A percentile compares a stretch with the other conserved stretches of the same genome.
These are phyloP conservation scores for Sebastes flavidus DNA, from an alignment of 2,797 vertebrate species.

Conservation along the genomic window DNA sequence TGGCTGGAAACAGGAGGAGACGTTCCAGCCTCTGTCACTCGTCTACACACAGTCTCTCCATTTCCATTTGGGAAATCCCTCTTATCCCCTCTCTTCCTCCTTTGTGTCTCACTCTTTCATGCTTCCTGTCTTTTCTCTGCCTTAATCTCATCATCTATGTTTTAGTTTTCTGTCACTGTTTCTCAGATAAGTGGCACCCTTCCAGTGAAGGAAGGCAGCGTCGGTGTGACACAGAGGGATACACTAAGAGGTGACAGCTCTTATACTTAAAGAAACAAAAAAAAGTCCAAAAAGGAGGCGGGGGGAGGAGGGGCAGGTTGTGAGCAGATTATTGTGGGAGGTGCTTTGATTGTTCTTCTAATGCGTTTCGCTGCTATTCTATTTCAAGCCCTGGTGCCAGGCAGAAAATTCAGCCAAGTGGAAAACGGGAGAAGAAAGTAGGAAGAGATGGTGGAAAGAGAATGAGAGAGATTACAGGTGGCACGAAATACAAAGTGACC, in stretches of 20 bases:
- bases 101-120: not conserved
- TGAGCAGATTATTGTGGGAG: conserved; percentile 49
- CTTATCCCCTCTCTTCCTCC: conserved; percentile 13
- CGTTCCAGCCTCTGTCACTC: not conserved
- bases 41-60: not conserved
- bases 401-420: conserved; percentile 43
- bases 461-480: not conserved
- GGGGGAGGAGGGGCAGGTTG: not conserved
- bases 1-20: conserved; percentile 19
- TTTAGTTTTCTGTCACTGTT: conserved; percentile 30
- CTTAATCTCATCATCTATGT: conserved; percentile 44
- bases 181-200: conserved; percentile 3
- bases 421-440: conserved; percentile 5
- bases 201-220: conserved; percentile 9
- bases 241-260: not conserved
- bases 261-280: conserved; percentile 14
- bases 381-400: conserved; percentile 49
- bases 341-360: conserved; percentile 41
- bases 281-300: conserved; percentile 10
- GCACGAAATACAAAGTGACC: not conserved
- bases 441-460: not conserved
- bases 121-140: conserved; percentile 4
- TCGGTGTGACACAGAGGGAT: not conserved
- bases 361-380: conserved; percentile 49
- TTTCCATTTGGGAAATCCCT: conserved; percentile 57